phyloP scores from a whole-genome alignment of 2,797 vertebrate species.

The Acipenser transmontanus region DNA sequence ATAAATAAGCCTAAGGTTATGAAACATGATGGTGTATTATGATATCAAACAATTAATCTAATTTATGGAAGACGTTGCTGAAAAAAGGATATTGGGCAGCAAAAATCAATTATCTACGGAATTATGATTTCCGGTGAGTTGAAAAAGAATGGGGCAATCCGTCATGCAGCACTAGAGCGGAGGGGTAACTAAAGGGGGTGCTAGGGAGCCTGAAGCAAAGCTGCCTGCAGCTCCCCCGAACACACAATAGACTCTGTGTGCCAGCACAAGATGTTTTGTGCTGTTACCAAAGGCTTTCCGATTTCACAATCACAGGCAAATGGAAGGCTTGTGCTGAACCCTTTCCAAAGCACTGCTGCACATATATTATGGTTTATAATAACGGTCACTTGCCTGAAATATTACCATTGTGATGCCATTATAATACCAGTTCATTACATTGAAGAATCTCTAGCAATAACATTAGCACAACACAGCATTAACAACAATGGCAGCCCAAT shows the following conservation, averaged over 20 bases:
- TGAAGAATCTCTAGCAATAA: no score
- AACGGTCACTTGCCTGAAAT: no score
- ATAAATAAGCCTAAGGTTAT: constrained; percentile 2
- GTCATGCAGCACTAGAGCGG: constrained; percentile 20
- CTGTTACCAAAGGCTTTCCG: no score
- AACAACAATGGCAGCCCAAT: no score
- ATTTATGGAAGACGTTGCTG: constrained; percentile 30
- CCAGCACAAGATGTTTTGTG: neutral
- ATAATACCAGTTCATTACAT: no score
- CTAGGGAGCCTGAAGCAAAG: constrained; percentile 23
- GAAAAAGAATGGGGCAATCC: constrained; percentile 25
- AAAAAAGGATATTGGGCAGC: constrained; percentile 33
- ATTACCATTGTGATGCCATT: no score
- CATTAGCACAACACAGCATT: no score
- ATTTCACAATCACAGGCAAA: no score
- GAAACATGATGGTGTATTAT: constrained; percentile 24
- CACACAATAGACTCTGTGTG: constrained; percentile 29
- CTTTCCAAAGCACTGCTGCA: no score
- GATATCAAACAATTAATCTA: constrained; percentile 34
- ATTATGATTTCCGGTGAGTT: constrained; percentile 38
- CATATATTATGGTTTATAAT: no score
- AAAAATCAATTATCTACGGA: constrained; percentile 48
- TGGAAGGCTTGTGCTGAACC: no score
- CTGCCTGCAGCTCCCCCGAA: constrained; percentile 17
- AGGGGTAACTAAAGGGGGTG: constrained; percentile 39